phyloP scores from a whole-genome alignment of 2,113 vertebrate genomes.

The Leptodactylus fuscus region DNA sequence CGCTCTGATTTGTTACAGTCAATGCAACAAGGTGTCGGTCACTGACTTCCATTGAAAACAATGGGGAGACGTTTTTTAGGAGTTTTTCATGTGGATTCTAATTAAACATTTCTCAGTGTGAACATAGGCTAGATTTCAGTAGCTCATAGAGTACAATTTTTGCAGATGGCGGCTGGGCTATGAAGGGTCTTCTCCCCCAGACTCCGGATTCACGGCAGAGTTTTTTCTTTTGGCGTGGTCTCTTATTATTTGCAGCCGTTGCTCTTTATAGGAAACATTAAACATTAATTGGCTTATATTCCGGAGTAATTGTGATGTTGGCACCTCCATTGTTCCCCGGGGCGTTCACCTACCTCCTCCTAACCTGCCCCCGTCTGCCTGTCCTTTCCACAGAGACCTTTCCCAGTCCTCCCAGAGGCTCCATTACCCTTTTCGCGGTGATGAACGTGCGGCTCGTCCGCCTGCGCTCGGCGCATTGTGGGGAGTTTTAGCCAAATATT shows the following conservation, averaged over 20 bases:
- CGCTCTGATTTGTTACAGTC: no score
- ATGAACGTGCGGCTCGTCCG: neutral
- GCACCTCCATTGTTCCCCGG: neutral
- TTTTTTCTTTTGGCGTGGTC: no score
- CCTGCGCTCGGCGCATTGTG: neutral
- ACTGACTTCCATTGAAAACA: no score
- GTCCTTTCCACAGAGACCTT: neutral
- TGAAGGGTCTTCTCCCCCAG: no score
- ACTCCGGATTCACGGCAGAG: no score
- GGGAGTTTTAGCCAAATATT: slow-evolving; percentile 38
- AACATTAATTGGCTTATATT: neutral
- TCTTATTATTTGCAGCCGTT: neutral
- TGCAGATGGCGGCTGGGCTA: no score
- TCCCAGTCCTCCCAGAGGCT: slow-evolving; percentile 10
- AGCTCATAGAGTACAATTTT: no score
- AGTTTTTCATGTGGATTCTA: no score
- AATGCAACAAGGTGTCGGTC: no score
- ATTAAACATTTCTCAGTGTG: no score
- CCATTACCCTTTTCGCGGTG: slow-evolving; percentile 19
- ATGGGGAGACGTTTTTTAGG: no score
- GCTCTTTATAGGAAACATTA: neutral
- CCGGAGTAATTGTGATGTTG: neutral
- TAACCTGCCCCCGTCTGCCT: neutral
- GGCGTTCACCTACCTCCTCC: neutral
- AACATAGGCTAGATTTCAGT: no score